These are phyloP conservation scores for Brachionichthys hirsutus DNA, from an alignment of 2,113 vertebrate genomes.

Conservation along the genomic window DNA sequence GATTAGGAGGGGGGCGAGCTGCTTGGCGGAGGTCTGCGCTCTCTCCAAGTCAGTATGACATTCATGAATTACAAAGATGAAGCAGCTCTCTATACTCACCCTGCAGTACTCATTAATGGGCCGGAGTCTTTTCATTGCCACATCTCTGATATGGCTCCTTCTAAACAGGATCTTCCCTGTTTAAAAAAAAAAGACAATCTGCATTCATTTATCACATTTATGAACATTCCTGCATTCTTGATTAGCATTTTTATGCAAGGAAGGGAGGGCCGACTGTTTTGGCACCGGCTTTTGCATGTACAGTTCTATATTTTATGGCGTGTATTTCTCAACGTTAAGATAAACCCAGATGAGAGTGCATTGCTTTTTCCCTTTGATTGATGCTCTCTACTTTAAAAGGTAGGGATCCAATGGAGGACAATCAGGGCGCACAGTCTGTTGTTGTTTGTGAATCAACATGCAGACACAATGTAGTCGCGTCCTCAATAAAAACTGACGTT, in stretches of 20 bases:
- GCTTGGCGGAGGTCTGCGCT: background rate
- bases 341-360: background rate
- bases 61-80: background rate
- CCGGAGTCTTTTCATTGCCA: constrained; percentile 93
- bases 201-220: too few relatives aligned
- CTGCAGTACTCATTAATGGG: constrained; percentile 98
- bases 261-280: too few relatives aligned
- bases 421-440: constrained; percentile 1
- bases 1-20: too few relatives aligned
- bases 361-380: background rate
- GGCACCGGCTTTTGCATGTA: too few relatives aligned
- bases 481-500: constrained; percentile 54
- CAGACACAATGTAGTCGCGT: constrained; percentile 26
- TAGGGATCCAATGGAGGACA: constrained; percentile 17
- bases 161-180: constrained; percentile 99
- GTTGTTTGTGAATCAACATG: constrained; percentile 40
- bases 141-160: constrained; percentile 94
- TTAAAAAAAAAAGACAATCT: constrained; percentile 13
- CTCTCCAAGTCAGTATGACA: fast-evolving
- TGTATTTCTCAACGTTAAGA: background rate
- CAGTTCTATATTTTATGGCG: too few relatives aligned
- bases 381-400: background rate
- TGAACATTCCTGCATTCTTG: too few relatives aligned
- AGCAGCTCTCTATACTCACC: constrained; percentile 75
- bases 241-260: too few relatives aligned